Evolutionary conservation across 2,888 invertebrate species (phyloP), one percentile per base, ranked within the genome.

Genomic region (Spodoptera littoralis): DNA sequence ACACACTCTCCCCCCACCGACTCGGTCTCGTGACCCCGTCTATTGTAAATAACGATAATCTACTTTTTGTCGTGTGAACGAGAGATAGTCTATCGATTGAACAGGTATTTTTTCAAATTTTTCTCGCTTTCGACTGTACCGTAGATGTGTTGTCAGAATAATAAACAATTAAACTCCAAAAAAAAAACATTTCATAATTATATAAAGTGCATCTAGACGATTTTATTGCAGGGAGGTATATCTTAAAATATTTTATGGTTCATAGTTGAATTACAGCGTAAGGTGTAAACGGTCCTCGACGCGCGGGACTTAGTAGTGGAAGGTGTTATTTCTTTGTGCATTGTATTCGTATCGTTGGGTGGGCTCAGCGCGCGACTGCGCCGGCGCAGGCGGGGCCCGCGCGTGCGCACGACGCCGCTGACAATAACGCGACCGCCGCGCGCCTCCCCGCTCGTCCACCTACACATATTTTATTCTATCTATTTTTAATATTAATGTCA

Each of bases 401-500:
- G 70, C 53, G 77, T 72, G 72, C 79, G 76, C 79, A 70, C 72
- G 60, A 51, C 61, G 70, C 85, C 82, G 86, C 85, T 84, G 90
- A 89, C 90, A 88, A 88, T 90, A 90, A 89, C 87, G 85, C 83
- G 83, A 83, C 80, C 84, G 83, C 87, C 84, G 86, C 88, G 88
- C 90, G 88, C 90, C 89, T 87, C 88, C 88, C 89, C 92, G 92
- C 93, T 91, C 92, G 91, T 91, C 92, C 91, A 92, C 92, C 89
- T 87, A 89, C 92, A 93, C 92, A 94, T 93, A 92, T 93, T 94
- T 93, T 92, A 93, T 92, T 94, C 93, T 92, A 91, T 92, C 92
- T 91, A 94, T 93, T 94, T 93, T 94, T 93, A 94, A 94, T 93
- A 94, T 92, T 93, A 93, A 93, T 92, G 93, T 94, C 93, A 93